Evolutionary conservation across 2,797 vertebrate species (phyloP), one percentile per base, ranked within the genome.

Genomic region (Ammospiza maritima): DNA sequence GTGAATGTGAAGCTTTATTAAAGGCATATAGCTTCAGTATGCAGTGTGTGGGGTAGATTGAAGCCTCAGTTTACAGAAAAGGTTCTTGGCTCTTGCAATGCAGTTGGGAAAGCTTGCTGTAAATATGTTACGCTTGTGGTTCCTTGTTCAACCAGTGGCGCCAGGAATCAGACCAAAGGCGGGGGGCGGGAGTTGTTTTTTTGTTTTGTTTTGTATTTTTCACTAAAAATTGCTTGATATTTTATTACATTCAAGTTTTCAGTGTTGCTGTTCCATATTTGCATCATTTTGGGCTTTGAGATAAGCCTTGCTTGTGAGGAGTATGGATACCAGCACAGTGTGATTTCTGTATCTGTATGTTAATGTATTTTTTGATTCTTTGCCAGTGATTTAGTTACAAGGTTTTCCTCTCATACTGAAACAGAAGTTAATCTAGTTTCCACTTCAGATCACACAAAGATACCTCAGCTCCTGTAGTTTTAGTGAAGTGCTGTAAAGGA

Each of bases 41-140:
- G 34, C 64, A 86, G 48, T 80, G 54, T 65, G 50, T 75, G 67
- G 16, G 38, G 66, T 69, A 32, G 48, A 38, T 26, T 53, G 36
- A 85, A 77, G 72, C 81, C 34, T 81, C 53, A 45, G 61, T 94
- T 81, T 90, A 82, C 86, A 93, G 89, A 85, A 94, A 74, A 67
- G 78, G 32, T 80, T 92, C 56, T 92, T 93, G 96, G 93, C 73
- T 91, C 76, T 82, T 58, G 66, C 32, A 93, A 20, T 10, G 7
- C 53, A 54, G 34, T 95, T 83, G 96, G 91, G 85, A 97, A 94
- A 95, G 50, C 50, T 94, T 97, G 90, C 78, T 96, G 94, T 96
- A 96, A 96, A 96, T 95, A 93, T 29, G 64, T 78, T 96, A n/a
- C 89, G 61, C 80, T 94, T 98, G 97, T 97, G 97, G 96, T 98